phyloP scores from a whole-genome alignment of 2,888 invertebrate species.

The Teleogryllus oceanicus region DNA sequence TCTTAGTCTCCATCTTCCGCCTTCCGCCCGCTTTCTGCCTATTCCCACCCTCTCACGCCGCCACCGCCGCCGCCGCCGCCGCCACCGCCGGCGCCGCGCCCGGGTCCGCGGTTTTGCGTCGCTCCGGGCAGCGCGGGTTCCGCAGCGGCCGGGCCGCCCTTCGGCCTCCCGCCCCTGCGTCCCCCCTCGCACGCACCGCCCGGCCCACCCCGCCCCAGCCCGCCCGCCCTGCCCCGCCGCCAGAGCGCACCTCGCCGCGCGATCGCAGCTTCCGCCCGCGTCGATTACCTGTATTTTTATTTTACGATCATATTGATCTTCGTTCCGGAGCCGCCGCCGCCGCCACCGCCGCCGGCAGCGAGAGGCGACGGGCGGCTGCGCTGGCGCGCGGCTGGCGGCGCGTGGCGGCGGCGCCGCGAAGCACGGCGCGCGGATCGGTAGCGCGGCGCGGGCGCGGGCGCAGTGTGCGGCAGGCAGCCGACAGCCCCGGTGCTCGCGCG shows the following conservation, averaged over 20 bases:
- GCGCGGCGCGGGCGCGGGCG: slow-evolving; percentile 8
- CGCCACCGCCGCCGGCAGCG: neutral
- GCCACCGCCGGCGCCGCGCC: too few species aligned
- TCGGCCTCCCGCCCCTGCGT: too few species aligned
- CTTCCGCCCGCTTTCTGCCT: too few species aligned
- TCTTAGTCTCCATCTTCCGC: too few species aligned
- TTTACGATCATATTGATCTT: slow-evolving; percentile 18
- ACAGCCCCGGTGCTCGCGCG: neutral
- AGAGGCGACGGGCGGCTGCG: neutral
- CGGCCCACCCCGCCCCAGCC: too few species aligned
- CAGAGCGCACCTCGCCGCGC: neutral
- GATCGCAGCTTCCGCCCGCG: slow-evolving; percentile 1
- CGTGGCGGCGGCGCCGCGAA: neutral
- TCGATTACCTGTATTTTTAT: slow-evolving; percentile 18
- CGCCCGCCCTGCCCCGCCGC: neutral
- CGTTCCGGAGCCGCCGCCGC: neutral
- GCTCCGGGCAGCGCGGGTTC: too few species aligned
- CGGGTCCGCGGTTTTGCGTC: too few species aligned
- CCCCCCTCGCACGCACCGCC: too few species aligned
- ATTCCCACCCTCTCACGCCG: too few species aligned
- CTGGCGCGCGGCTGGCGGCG: slow-evolving; percentile 8
- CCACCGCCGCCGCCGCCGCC: too few species aligned
- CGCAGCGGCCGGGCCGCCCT: too few species aligned
- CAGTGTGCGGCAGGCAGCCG: slow-evolving; percentile 18
- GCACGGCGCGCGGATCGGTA: neutral